Evolutionary conservation across 30 jellyfish, hydroid and myxozoan species (phyloP).

Genomic region (Cassiopea andromeda): DNA sequence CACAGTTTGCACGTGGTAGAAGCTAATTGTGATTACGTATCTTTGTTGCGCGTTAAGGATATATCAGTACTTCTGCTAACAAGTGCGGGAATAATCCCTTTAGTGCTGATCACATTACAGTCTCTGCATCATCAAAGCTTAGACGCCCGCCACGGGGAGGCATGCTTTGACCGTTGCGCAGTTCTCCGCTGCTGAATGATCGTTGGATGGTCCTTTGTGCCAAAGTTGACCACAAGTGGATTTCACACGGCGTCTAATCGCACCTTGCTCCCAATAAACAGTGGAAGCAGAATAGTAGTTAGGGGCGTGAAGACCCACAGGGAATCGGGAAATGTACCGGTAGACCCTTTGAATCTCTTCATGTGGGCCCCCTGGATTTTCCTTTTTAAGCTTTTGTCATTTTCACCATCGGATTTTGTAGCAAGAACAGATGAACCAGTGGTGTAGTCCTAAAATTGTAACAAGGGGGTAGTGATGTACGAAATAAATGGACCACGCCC

Average conservation of each 20-base stretch:
- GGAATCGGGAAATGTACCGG: too few relatives aligned
- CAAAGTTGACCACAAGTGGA: conserved; percentile 56
- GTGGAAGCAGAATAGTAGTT: not conserved
- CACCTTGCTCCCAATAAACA: not conserved
- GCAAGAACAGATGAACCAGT: too few relatives aligned
- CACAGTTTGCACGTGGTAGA: conserved; percentile 90
- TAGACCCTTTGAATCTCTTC: too few relatives aligned
- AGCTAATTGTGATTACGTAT: conserved; percentile 64
- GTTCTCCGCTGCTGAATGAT: conserved; percentile 12
- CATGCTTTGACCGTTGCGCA: conserved; percentile 73
- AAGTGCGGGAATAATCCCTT: conserved; percentile 60
- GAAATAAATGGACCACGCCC: too few relatives aligned
- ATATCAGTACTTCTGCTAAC: conserved; percentile 52
- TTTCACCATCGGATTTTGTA: too few relatives aligned
- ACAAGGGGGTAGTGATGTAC: too few relatives aligned
- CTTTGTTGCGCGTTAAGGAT: conserved; percentile 44
- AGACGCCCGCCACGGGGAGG: conserved; percentile 80
- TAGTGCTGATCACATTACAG: conserved; percentile 72
- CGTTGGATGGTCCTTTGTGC: conserved; percentile 43
- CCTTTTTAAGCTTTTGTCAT: too few relatives aligned
- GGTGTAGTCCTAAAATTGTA: too few relatives aligned
- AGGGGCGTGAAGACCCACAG: not conserved
- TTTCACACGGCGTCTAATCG: conserved; percentile 48
- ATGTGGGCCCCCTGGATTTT: too few relatives aligned
- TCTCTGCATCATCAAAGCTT: conserved; percentile 42